These are phyloP conservation scores for Eristalis pertinax DNA, from an alignment of 2,888 invertebrate species.

Conservation along the genomic window DNA sequence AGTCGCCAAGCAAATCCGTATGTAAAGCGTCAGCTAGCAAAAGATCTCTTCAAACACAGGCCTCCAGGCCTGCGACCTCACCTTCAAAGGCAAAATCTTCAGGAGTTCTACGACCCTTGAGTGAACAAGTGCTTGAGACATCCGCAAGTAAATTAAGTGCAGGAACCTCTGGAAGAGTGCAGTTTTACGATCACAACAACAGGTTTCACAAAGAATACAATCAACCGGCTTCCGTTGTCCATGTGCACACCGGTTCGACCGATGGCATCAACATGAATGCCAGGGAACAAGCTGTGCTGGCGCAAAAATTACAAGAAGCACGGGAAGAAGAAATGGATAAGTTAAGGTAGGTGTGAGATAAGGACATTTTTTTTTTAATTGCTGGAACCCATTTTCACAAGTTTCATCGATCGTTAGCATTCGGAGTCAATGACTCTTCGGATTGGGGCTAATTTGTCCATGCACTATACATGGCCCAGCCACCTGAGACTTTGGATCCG, in stretches of 20 bases:
- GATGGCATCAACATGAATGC: constrained; percentile 74
- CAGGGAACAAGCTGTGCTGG: constrained; percentile 77
- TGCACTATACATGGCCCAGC: too few species aligned
- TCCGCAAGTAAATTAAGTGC: constrained; percentile 17
- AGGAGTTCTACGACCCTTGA: neutral
- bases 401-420: too few species aligned
- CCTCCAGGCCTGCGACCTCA: neutral
- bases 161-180: constrained; percentile 75
- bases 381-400: too few species aligned
- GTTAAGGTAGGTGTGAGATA: constrained; percentile 72
- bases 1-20: neutral
- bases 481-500: too few species aligned
- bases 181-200: constrained; percentile 82
- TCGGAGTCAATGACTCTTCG: too few species aligned
- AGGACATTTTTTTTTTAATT: neutral
- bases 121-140: neutral
- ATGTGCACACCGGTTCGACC: constrained; percentile 75
- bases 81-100: constrained; percentile 2
- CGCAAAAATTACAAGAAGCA: constrained; percentile 73
- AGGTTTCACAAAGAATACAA: constrained; percentile 80
- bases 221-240: constrained; percentile 78
- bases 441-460: too few species aligned
- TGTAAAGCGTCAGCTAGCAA: neutral
- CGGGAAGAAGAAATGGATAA: constrained; percentile 75
- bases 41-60: neutral